These are phyloP conservation scores for Scleropages formosus DNA, from an alignment of 2,797 vertebrate genomes.

Conservation along the genomic window DNA sequence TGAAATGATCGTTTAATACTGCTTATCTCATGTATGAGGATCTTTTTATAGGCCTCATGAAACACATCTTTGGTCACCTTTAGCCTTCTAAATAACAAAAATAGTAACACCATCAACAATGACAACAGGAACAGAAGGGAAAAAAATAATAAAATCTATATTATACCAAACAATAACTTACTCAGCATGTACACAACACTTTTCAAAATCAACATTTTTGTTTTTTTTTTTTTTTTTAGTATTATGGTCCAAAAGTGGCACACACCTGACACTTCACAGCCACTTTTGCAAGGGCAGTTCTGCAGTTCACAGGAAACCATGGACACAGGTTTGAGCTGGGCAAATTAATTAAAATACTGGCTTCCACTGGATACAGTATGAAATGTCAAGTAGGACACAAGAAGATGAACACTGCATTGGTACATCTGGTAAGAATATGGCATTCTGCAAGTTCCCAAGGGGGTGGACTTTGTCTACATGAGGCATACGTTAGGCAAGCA, in stretches of 20 bases:
- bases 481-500: slow-evolving; percentile 32
- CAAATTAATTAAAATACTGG: slow-evolving; percentile 43
- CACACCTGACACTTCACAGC: slow-evolving; percentile 49
- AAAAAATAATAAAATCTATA: slow-evolving; percentile 34
- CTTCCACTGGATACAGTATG: slow-evolving; percentile 37
- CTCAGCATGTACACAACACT: slow-evolving; percentile 61
- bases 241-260: slow-evolving; percentile 41
- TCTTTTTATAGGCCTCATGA: slow-evolving; percentile 46
- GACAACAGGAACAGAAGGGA: slow-evolving; percentile 30
- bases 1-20: slow-evolving; percentile 51
- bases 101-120: slow-evolving; percentile 41
- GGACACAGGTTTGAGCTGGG: no score
- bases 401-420: slow-evolving; percentile 39
- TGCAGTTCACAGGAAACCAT: slow-evolving; percentile 44
- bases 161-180: slow-evolving; percentile 65
- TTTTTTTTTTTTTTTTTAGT: slow-evolving; percentile 23
- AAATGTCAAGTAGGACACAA: slow-evolving; percentile 38
- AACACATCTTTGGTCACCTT: slow-evolving; percentile 65
- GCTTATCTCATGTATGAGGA: slow-evolving; percentile 44
- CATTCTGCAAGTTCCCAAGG: slow-evolving; percentile 27
- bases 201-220: slow-evolving; percentile 50
- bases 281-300: slow-evolving; percentile 44
- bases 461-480: background rate
- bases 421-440: slow-evolving; percentile 13
- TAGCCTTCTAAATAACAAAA: slow-evolving; percentile 53